Evolutionary conservation across 2,113 vertebrate genomes (phyloP).

Genomic region (Phylloscopus trochilus): DNA sequence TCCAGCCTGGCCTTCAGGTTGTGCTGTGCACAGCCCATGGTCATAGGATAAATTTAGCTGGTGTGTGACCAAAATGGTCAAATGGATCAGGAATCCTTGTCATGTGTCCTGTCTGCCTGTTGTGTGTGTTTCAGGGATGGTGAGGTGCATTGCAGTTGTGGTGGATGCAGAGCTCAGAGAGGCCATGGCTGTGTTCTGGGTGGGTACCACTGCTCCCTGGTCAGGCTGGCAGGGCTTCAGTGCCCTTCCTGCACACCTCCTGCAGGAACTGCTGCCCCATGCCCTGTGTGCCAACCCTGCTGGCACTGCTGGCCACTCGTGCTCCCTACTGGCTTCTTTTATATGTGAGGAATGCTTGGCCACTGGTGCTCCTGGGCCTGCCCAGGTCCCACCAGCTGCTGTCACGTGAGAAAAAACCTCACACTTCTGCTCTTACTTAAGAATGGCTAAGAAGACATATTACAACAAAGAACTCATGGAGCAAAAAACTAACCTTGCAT

Average conservation of each 20-base stretch:
- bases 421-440: not conserved
- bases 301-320: not conserved
- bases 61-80: not conserved
- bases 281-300: not conserved
- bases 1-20: not conserved
- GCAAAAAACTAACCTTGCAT: not conserved
- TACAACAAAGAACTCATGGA: not conserved
- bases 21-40: not conserved
- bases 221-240: not conserved
- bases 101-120: not conserved
- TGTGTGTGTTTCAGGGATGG: not conserved
- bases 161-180: not conserved
- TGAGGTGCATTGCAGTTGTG: not conserved
- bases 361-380: not conserved
- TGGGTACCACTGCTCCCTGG: not conserved
- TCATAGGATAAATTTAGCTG: not conserved
- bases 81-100: not conserved
- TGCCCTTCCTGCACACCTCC: not conserved
- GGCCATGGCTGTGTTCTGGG: not conserved
- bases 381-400: not conserved
- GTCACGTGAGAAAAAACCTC: fast-evolving
- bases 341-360: not conserved
- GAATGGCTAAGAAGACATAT: not conserved
- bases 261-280: not conserved
- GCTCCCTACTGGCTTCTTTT: not conserved